Percentiles rank a stretch among this genome's conserved stretches.
Evolutionary conservation across 2,888 invertebrate species (phyloP).

Genomic region (Xanthorhoe designata): DNA sequence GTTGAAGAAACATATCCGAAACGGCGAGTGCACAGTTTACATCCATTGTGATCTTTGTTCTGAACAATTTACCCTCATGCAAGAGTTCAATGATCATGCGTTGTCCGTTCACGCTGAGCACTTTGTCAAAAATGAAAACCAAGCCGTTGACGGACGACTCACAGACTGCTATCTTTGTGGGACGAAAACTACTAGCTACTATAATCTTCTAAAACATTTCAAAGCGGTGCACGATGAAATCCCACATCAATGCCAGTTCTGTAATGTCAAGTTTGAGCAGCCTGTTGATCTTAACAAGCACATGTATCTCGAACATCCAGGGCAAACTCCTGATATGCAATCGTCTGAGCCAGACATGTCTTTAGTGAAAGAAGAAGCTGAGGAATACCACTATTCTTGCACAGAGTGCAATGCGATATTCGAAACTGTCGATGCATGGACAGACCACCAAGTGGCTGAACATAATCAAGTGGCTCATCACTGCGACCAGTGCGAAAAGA

Average conservation of each 20-base stretch:
- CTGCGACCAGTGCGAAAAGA: constrained; percentile 87
- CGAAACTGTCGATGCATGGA: constrained; percentile 84
- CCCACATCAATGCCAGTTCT: constrained; percentile 86
- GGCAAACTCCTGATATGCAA: constrained; percentile 67
- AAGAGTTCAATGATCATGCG: constrained; percentile 82
- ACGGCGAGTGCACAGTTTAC: constrained; percentile 86
- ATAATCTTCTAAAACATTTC: constrained; percentile 85
- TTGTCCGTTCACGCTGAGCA: constrained; percentile 75
- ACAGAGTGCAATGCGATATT: constrained; percentile 87
- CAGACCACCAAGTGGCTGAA: constrained; percentile 83
- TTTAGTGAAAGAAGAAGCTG: constrained; percentile 79
- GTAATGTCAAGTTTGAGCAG: constrained; percentile 84
- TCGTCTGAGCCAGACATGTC: constrained; percentile 72
- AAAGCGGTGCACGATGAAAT: constrained; percentile 80
- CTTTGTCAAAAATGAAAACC: constrained; percentile 72
- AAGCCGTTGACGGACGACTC: constrained; percentile 75
- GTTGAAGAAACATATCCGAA: constrained; percentile 80
- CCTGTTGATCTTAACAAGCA: constrained; percentile 86
- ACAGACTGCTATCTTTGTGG: constrained; percentile 84
- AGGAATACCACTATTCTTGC: constrained; percentile 85
- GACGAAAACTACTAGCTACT: constrained; percentile 83
- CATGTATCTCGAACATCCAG: constrained; percentile 85
- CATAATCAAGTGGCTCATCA: constrained; percentile 83
- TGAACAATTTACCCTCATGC: constrained; percentile 74
- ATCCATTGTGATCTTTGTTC: constrained; percentile 83